A percentile compares a stretch with the other conserved stretches of the same genome.
Conservation (phyloP, 2,113 vertebrate genomes). For the Ptyas mucosa region DNA sequence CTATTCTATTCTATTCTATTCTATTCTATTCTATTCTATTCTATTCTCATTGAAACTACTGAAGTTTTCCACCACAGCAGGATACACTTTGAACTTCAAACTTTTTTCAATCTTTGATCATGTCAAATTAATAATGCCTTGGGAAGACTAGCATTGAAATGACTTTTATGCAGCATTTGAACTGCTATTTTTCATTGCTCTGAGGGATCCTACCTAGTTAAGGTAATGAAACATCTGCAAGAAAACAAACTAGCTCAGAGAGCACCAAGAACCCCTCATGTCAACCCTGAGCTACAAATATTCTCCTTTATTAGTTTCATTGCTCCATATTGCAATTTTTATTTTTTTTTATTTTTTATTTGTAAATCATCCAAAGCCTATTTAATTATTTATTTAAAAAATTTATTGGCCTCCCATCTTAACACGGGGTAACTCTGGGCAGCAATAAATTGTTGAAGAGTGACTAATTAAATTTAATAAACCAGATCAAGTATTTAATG, state of each 20-base stretch:
- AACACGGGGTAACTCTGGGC: neutral
- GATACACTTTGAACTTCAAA: neutral
- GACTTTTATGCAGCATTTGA: neutral
- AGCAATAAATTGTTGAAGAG: neutral
- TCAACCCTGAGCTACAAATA: neutral
- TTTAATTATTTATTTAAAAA: neutral
- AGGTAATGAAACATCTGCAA: neutral
- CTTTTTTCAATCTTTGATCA: neutral
- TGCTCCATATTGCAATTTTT: neutral
- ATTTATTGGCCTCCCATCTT: neutral
- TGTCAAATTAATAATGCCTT: neutral
- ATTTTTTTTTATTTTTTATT: neutral
- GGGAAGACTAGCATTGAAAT: neutral
- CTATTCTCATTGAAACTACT: neutral
- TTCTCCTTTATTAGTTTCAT: neutral
- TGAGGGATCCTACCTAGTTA: neutral
- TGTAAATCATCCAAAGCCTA: neutral
- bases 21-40: too few species aligned
- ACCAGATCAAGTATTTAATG: neutral
- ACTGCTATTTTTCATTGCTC: neutral
- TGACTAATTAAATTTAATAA: neutral
- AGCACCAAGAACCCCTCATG: neutral
- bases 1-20: too few species aligned
- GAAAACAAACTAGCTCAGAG: neutral
- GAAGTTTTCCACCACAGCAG: neutral